phyloP scores from a whole-genome alignment of 2,888 invertebrate species.

The Halictus quadricinctus region DNA sequence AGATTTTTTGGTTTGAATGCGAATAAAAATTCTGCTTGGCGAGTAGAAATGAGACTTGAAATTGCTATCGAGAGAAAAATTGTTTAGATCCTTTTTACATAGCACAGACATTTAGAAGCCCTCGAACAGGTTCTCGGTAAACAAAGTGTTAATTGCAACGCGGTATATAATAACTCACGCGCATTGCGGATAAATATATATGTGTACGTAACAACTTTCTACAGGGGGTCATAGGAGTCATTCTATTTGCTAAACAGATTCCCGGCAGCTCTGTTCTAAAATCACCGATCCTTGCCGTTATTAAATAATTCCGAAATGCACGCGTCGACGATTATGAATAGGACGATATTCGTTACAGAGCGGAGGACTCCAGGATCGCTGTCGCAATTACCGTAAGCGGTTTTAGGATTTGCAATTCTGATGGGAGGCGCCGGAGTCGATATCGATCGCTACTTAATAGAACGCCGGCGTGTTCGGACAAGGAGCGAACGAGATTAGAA shows the following conservation, averaged over 20 bases:
- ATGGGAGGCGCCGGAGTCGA: conserved; percentile 21
- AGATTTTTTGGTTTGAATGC: too few species aligned
- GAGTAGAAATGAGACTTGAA: not conserved
- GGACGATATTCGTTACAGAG: conserved; percentile 24
- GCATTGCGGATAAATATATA: not conserved
- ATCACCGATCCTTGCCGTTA: not conserved
- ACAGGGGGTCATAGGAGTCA: not conserved
- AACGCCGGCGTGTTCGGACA: conserved; percentile 21
- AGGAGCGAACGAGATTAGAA: conserved; percentile 29
- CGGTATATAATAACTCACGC: not conserved
- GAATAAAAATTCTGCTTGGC: not conserved
- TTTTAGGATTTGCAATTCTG: conserved; percentile 51
- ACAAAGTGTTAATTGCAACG: not conserved
- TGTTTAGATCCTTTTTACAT: not conserved
- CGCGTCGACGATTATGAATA: conserved; percentile 21
- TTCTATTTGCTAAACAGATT: conserved; percentile 4
- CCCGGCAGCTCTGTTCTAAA: not conserved
- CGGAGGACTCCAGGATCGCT: conserved; percentile 23
- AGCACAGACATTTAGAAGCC: not conserved
- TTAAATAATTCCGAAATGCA: not conserved
- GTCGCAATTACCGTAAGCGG: conserved; percentile 47
- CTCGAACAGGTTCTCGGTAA: not conserved
- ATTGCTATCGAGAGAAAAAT: not conserved
- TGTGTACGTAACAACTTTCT: not conserved
- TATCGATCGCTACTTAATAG: conserved; percentile 53